These are phyloP conservation scores for Drosophila parthenogenetica DNA, from an alignment of 2,888 invertebrate species.

Conservation along the genomic window DNA sequence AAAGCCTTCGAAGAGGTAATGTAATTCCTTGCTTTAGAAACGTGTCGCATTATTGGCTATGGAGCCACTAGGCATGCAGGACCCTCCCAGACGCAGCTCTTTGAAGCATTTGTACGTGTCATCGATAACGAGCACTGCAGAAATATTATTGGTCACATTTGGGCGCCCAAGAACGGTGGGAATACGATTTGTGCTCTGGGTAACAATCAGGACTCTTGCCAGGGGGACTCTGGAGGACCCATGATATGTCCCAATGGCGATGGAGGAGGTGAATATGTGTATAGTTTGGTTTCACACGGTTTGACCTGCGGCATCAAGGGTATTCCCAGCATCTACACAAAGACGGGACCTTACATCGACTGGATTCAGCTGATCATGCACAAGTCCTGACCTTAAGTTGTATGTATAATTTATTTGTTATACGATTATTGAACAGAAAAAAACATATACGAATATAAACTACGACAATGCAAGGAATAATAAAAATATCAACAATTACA, in stretches of 20 bases:
- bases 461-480: constrained; percentile 64
- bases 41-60: constrained; percentile 83
- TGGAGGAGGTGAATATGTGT: constrained; percentile 73
- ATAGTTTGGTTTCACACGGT: constrained; percentile 83
- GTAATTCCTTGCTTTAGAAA: constrained; percentile 30
- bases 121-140: constrained; percentile 76
- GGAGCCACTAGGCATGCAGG: constrained; percentile 82
- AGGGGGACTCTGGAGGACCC: constrained; percentile 85
- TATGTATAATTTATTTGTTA: constrained; percentile 60
- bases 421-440: constrained; percentile 54
- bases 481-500: constrained; percentile 49
- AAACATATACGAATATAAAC: constrained; percentile 58
- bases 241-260: constrained; percentile 78
- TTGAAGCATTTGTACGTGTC: constrained; percentile 77
- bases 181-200: constrained; percentile 83
- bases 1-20: not conserved
- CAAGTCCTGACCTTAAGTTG: constrained; percentile 8
- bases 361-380: constrained; percentile 78
- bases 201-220: constrained; percentile 82
- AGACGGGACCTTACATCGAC: constrained; percentile 80
- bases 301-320: constrained; percentile 82
- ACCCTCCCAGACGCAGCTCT: constrained; percentile 72
- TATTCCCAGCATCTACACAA: constrained; percentile 83
- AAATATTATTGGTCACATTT: constrained; percentile 78
- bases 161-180: constrained; percentile 83